Base-by-base conservation (phyloP, 2,797 vertebrate species). In the Melanotaenia parkinsoni region DNA sequence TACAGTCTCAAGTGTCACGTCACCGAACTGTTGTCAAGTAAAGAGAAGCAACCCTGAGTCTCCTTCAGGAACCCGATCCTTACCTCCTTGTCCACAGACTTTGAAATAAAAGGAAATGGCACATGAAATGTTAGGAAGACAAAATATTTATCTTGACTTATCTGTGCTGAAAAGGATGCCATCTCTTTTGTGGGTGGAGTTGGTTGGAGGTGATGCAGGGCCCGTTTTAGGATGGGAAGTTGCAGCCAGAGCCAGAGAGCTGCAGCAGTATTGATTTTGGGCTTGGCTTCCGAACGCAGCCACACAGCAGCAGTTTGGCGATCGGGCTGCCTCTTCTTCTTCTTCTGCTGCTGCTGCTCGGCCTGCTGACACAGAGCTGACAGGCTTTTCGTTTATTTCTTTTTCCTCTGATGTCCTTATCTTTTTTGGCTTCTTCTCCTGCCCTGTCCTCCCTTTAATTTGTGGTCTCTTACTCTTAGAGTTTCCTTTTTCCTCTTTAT, bases 241-340 rank as follows among this genome's bases (percentile, higher is more conserved):
- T 53, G 67, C 1, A 51, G 59, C 59, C 69, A 16, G 65, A 78
- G 80, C 68, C 74, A 65, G 72, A 77, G 81, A 38, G 76, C 90
- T 83, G 89, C 90, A 88, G 86, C 58, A 1, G 60, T 90, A 92
- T 93, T 93, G 92, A 91, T 91, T 91, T 91, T 85, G 83, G 86
- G 85, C 89, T 90, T 72, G 77, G 82, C 86, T 83, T 84, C 76
- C 71, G 60, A 86, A 87, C 82, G 71, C 65, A 68, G 70, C 77
- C 81, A 76, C 83, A 76, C 75, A 64, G 67, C 70, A 40, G 71
- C 75, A 71, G 74, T 79, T 73, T 16, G 0, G 53, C 57, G 66
- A 82, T 83, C 73, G 33, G 14, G 72, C 77, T 76, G 72, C 12
- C 14, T 3, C 35, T 35, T 10, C 12, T 40, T 13, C 38, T 40